These are phyloP conservation scores for Pocillopora grandis DNA, from an alignment of 92 coral and sea anemone genomes.

Conservation along the genomic window DNA sequence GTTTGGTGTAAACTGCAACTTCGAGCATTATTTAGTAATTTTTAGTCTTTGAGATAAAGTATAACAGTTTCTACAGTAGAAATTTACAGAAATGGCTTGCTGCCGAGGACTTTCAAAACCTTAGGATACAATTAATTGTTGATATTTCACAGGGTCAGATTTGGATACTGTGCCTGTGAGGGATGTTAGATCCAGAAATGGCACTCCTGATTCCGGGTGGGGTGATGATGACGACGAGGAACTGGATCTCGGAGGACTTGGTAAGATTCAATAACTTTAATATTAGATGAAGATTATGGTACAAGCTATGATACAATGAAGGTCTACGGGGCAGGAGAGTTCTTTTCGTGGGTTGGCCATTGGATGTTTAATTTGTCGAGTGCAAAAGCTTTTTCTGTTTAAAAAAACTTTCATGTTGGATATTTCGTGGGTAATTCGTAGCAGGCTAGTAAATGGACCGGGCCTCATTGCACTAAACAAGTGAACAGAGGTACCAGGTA, in stretches of 20 bases:
- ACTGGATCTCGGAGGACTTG: constrained; percentile 74
- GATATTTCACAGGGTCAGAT: constrained; percentile 35
- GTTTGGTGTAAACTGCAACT: background rate
- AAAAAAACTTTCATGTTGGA: no score
- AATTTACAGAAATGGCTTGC: background rate
- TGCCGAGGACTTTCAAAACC: background rate
- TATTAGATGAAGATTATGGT: background rate
- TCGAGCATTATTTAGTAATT: background rate
- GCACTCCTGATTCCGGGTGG: constrained; percentile 42
- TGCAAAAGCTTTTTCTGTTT: no score
- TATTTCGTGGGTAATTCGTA: no score
- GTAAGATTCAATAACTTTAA: constrained; percentile 24
- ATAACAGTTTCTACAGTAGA: no score
- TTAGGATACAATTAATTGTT: background rate
- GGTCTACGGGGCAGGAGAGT: no score
- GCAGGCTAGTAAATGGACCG: no score
- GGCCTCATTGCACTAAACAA: no score
- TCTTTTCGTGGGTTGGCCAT: no score
- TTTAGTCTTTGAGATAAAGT: background rate
- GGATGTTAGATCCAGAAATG: constrained; percentile 60
- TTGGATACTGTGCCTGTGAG: constrained; percentile 83
- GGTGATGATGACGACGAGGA: constrained; percentile 74
- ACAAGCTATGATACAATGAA: no score
- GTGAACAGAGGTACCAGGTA: no score
- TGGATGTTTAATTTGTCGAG: no score